These are phyloP conservation scores for Batillaria attramentaria DNA, from an alignment of 1,140 invertebrate genomes.

Conservation along the genomic window DNA sequence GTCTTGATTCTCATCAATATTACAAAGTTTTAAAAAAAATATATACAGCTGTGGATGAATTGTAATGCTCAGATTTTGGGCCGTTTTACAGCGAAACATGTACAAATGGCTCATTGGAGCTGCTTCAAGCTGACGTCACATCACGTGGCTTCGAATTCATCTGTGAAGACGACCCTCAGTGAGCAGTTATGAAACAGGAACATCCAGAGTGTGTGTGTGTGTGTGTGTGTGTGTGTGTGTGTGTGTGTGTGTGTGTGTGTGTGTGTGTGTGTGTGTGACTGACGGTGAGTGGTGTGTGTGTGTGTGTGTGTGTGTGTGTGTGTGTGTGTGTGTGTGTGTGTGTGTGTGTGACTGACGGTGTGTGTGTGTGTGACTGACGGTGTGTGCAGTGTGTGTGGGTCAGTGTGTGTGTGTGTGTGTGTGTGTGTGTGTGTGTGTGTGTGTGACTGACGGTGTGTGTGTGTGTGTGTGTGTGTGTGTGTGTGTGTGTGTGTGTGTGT, in stretches of 20 bases:
- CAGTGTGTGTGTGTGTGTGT: slow-evolving; percentile 8
- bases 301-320: neutral
- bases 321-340: neutral
- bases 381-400: neutral
- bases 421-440: slow-evolving; percentile 5
- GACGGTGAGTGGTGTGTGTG: slow-evolving; percentile 4
- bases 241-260: slow-evolving; percentile 16
- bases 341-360: neutral
- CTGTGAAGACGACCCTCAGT: slow-evolving; percentile 36
- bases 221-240: slow-evolving; percentile 5
- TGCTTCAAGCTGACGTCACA: slow-evolving; percentile 23
- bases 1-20: too few species aligned
- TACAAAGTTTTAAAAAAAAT: too few species aligned
- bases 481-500: slow-evolving; percentile 14
- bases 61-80: too few species aligned
- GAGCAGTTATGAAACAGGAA: slow-evolving; percentile 4
- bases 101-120: slow-evolving; percentile 25
- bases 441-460: slow-evolving; percentile 3
- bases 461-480: slow-evolving; percentile 5
- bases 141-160: slow-evolving; percentile 22
- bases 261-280: slow-evolving; percentile 1
- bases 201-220: neutral
- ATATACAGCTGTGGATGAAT: too few species aligned
- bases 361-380: slow-evolving; percentile 1
- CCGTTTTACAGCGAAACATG: slow-evolving; percentile 34